Conservation (phyloP, 2,888 invertebrate genomes). For the Himalopsyche japonica region DNA sequence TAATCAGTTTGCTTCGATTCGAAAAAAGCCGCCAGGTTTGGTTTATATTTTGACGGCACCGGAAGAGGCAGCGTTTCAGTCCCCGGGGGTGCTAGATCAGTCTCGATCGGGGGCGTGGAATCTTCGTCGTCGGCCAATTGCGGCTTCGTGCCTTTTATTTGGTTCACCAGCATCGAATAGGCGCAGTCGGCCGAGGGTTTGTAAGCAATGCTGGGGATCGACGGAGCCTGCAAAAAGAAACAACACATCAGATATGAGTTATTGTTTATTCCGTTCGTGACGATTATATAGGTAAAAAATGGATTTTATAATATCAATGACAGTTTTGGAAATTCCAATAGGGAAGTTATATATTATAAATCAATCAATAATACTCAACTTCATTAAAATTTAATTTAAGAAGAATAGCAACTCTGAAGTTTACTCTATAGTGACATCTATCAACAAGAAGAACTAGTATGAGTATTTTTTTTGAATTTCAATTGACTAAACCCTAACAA, state of each 20-base stretch:
- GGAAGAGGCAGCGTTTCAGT: constrained; percentile 48
- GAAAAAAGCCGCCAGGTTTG: constrained; percentile 9
- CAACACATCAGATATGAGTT: neutral
- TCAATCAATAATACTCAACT: too few relatives aligned
- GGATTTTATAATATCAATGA: too few relatives aligned
- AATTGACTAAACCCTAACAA: too few relatives aligned
- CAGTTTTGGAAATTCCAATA: too few relatives aligned
- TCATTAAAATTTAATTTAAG: too few relatives aligned
- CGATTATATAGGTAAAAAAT: too few relatives aligned
- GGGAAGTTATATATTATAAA: too few relatives aligned
- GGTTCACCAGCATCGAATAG: constrained; percentile 84
- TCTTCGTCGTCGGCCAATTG: neutral
- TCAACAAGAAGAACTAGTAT: neutral
- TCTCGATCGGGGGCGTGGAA: constrained; percentile 44
- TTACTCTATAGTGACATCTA: too few relatives aligned
- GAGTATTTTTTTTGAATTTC: too few relatives aligned
- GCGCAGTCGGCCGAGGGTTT: constrained; percentile 85
- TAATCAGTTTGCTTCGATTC: constrained; percentile 45
- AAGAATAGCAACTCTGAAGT: too few relatives aligned
- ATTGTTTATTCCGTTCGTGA: neutral
- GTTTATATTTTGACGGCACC: constrained; percentile 29
- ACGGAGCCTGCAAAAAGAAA: constrained; percentile 52
- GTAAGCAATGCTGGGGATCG: constrained; percentile 70
- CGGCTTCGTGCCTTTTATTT: constrained; percentile 68
- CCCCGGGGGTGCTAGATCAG: constrained; percentile 54